Evolutionary conservation across 2,888 invertebrate species (phyloP).

Genomic region (Oscheius sp.): DNA sequence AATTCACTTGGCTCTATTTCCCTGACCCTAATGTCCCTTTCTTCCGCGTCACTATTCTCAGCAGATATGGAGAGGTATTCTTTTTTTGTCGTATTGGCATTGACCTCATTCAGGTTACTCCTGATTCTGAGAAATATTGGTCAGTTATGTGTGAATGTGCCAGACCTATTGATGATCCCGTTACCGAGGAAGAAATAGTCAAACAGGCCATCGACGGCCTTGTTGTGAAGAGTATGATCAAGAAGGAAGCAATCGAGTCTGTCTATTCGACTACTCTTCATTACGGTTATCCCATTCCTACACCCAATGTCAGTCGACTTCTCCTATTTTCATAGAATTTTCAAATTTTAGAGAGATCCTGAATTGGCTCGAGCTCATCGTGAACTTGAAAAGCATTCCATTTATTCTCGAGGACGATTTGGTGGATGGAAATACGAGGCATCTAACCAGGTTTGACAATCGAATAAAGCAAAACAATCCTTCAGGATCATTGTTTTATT

Average conservation of each 20-base stretch:
- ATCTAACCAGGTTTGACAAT: constrained; percentile 49
- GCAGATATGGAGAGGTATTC: constrained; percentile 68
- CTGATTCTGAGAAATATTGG: constrained; percentile 70
- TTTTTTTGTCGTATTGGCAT: neutral
- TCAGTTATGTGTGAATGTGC: constrained; percentile 73
- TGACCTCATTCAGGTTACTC: constrained; percentile 52
- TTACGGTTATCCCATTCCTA: constrained; percentile 72
- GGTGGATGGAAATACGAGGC: constrained; percentile 72
- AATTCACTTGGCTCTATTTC: constrained; percentile 72
- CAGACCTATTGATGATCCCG: constrained; percentile 65
- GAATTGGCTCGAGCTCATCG: constrained; percentile 69
- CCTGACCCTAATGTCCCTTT: constrained; percentile 71
- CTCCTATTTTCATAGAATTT: neutral
- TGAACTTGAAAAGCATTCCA: constrained; percentile 65
- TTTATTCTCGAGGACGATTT: constrained; percentile 72
- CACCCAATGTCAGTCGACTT: constrained; percentile 56
- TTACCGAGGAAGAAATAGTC: constrained; percentile 66
- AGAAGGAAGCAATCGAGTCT: constrained; percentile 66
- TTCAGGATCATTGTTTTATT: constrained; percentile 73
- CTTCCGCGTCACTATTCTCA: constrained; percentile 71
- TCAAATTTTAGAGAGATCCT: constrained; percentile 61
- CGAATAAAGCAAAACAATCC: neutral
- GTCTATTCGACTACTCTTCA: constrained; percentile 68
- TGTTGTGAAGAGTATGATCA: constrained; percentile 69
- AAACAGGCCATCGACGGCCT: constrained; percentile 68